Conservation (phyloP, 2,113 vertebrate species). For the Orthonyx spaldingii region DNA sequence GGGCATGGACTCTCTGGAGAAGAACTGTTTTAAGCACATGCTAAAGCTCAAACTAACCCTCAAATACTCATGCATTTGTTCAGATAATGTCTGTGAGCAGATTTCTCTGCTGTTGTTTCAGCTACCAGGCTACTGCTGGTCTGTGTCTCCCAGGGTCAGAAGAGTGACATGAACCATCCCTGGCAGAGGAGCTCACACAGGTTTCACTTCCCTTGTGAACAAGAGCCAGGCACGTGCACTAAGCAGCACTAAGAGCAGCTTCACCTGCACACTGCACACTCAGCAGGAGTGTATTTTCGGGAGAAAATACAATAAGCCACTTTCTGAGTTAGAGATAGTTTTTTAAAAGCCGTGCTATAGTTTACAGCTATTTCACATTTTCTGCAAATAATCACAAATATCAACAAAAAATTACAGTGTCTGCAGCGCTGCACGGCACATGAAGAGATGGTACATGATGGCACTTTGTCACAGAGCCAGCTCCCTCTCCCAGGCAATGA, state of each 20-base stretch:
- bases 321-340: neutral
- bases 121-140: neutral
- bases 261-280: neutral
- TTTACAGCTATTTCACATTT: neutral
- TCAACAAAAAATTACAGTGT: neutral
- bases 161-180: neutral
- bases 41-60: neutral
- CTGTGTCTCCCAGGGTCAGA: neutral
- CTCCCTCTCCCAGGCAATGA: neutral
- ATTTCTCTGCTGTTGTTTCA: neutral
- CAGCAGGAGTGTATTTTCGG: neutral
- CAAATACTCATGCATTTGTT: neutral
- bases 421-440: accelerated
- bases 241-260: neutral
- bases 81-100: neutral
- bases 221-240: neutral
- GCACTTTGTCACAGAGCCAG: neutral
- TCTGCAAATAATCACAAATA: neutral
- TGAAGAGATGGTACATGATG: neutral
- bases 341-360: neutral
- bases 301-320: neutral
- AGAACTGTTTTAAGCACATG: neutral
- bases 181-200: neutral
- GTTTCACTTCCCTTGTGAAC: neutral
- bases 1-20: neutral